These are phyloP conservation scores for Metopia argyrocephala DNA, from an alignment of 2,888 invertebrate species.

Conservation along the genomic window DNA sequence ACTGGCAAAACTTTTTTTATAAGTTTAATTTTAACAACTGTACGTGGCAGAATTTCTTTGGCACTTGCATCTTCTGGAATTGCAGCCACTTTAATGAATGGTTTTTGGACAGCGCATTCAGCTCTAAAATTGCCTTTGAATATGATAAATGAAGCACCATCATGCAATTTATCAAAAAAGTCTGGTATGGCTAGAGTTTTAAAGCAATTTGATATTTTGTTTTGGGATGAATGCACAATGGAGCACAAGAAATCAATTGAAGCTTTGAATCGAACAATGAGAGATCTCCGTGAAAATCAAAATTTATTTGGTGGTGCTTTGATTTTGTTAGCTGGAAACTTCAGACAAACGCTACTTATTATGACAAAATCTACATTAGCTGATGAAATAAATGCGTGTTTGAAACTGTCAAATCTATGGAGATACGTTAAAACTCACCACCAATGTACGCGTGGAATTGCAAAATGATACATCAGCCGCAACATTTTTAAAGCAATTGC, in stretches of 20 bases:
- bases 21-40: too few relatives aligned
- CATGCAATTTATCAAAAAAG: too few relatives aligned
- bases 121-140: too few relatives aligned
- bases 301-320: neutral
- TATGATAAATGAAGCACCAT: too few relatives aligned
- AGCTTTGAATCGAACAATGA: neutral
- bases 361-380: conserved; percentile 6
- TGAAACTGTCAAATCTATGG: conserved; percentile 13
- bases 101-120: too few relatives aligned
- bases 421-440: conserved; percentile 13
- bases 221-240: conserved; percentile 3
- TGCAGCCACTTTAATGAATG: too few relatives aligned
- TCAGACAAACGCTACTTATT: neutral
- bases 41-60: too few relatives aligned
- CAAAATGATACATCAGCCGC: conserved; percentile 30
- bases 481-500: conserved; percentile 27
- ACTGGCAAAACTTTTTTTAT: too few relatives aligned
- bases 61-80: too few relatives aligned
- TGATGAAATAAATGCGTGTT: too few relatives aligned
- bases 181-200: too few relatives aligned
- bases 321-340: neutral
- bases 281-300: conserved; percentile 6
- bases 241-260: neutral
- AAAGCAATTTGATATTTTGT: neutral
- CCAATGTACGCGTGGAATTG: conserved; percentile 31